Evolutionary conservation across 1,140 invertebrate species (phyloP).

Genomic region (Micrasema minimum): DNA sequence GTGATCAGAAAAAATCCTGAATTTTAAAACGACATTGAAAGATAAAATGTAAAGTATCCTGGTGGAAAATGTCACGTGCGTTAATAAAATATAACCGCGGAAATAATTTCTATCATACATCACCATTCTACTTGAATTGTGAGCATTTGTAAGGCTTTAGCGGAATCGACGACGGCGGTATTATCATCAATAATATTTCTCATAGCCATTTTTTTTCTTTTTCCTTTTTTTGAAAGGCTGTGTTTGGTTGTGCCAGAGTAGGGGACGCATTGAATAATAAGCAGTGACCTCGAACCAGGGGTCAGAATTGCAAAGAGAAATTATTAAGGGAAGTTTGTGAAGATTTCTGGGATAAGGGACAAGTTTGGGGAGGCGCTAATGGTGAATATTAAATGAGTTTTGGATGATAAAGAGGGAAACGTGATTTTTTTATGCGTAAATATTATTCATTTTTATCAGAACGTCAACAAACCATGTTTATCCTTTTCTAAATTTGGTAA

Average conservation of each 20-base stretch:
- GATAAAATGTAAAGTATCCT: too few species aligned
- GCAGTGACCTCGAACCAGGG: constrained; percentile 21
- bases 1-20: too few species aligned
- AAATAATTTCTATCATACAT: constrained; percentile 6
- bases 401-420: not conserved
- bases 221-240: constrained; percentile 2
- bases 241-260: constrained; percentile 8
- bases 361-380: constrained; percentile 26
- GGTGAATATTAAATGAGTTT: constrained; percentile 9
- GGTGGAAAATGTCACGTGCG: not conserved
- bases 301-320: constrained; percentile 24
- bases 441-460: too few species aligned
- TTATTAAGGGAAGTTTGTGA: constrained; percentile 9
- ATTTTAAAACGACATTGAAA: too few species aligned
- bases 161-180: not conserved
- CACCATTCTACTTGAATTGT: constrained; percentile 13
- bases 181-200: constrained; percentile 10
- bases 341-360: constrained; percentile 18
- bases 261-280: constrained; percentile 34
- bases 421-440: not conserved
- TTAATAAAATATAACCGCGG: constrained; percentile 8
- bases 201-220: constrained; percentile 2
- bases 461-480: too few species aligned
- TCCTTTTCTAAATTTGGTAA: too few species aligned
- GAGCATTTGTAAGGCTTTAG: constrained; percentile 13